These are phyloP conservation scores for Clarias batrachus DNA, from an alignment of 2,113 vertebrate species.

Conservation along the genomic window DNA sequence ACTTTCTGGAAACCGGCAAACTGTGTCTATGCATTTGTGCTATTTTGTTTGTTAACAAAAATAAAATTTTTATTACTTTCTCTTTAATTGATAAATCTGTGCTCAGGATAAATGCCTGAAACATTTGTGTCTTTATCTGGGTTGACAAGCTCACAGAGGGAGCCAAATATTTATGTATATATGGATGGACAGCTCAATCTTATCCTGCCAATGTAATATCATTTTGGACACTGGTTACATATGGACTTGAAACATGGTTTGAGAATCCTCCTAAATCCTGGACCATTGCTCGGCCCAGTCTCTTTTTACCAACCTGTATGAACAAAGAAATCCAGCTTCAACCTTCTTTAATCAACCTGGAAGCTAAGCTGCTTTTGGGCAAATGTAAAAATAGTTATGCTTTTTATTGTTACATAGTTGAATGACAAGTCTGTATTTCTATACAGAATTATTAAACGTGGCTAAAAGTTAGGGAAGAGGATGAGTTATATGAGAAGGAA, in stretches of 20 bases:
- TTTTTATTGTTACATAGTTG: background rate
- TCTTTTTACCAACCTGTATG: slow-evolving; percentile 6
- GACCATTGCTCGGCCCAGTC: background rate
- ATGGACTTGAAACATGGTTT: background rate
- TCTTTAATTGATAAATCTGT: background rate
- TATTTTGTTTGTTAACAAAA: background rate
- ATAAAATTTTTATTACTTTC: background rate
- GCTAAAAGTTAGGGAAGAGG: background rate
- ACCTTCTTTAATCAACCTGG: background rate
- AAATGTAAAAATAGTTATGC: background rate
- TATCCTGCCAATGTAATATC: background rate
- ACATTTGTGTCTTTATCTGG: background rate
- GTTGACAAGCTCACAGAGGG: background rate
- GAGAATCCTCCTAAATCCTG: background rate
- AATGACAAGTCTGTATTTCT: background rate
- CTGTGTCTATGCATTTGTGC: background rate
- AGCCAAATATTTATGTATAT: background rate
- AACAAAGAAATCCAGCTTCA: background rate
- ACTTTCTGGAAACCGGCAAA: background rate
- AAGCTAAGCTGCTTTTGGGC: background rate
- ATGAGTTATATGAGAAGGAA: background rate
- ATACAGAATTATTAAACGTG: background rate
- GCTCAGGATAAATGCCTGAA: background rate
- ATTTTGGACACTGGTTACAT: background rate
- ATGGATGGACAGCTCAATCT: background rate